Conservation (phyloP, 2,797 vertebrate genomes). For the Sebastes nivosus region DNA sequence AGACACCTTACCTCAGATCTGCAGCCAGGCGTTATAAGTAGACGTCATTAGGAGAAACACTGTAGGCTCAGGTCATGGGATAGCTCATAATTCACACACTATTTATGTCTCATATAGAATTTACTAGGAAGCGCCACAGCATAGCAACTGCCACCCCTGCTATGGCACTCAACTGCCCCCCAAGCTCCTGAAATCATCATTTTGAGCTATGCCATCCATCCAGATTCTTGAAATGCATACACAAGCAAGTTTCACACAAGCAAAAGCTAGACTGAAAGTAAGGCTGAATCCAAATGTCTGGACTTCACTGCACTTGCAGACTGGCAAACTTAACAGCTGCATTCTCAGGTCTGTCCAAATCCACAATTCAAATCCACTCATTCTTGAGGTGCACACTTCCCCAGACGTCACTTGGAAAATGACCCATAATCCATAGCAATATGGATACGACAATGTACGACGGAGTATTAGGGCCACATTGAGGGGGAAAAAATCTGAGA, state of each 20-base stretch:
- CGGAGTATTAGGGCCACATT: no score
- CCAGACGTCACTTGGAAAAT: not conserved
- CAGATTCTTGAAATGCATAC: not conserved
- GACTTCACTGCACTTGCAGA: not conserved
- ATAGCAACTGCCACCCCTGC: not conserved
- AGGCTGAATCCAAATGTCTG: not conserved
- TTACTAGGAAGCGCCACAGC: not conserved
- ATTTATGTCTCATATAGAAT: conserved; percentile 42
- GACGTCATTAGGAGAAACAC: conserved; percentile 21
- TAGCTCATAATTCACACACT: conserved; percentile 47
- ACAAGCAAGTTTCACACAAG: not conserved
- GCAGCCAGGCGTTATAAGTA: conserved; percentile 34
- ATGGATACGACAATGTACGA: not conserved
- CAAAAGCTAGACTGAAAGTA: not conserved
- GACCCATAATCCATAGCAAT: not conserved
- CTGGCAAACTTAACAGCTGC: not conserved
- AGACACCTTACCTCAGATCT: conserved; percentile 18
- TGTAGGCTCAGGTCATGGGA: conserved; percentile 23
- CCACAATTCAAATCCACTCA: not conserved
- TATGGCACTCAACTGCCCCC: not conserved
- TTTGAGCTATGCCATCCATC: not conserved
- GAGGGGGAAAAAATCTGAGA: no score
- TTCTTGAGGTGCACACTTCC: not conserved
- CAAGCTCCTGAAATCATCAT: not conserved
- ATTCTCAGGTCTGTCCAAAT: not conserved